Base-by-base conservation (phyloP, 2,797 vertebrate genomes). In the Champsocephalus esox region DNA sequence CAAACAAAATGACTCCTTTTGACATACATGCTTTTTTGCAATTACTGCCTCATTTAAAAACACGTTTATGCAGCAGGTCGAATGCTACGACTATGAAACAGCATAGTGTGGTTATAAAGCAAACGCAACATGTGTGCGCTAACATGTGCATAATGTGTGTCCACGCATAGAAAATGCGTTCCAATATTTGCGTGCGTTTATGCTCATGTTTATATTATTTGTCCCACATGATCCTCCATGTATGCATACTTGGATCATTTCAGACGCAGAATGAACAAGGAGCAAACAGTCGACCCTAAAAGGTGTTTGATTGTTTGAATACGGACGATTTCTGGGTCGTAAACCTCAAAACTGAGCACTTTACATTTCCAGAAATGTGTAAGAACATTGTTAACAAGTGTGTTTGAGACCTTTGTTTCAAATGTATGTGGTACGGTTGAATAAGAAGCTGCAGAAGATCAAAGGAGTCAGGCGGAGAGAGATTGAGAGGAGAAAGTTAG, bases 361-460 rank as follows among this genome's bases (percentile, higher is more conserved):
- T 19, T 64, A 65, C 41, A 16, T 41, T 48, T 70, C 28, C 21
- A 49, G 45, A 65, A 57, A 32, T 52, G 44, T 43, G 57, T 46
- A 21, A 41, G 17, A 21, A 46, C 13, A 6, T n/a, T 51, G 19
- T 43, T 12, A 60, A 32, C 58, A 72, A 75, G 57, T 71, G 28
- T 72, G 65, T 44, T 57, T 32, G 55, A 60, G 17, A 79, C 68
- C 66, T 49, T 74, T 66, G 65, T 54, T 75, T 66, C 64, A 68
- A 77, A 81, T 64, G 59, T 43, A 80, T 66, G 59, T 62, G 44
- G 44, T 63, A 44, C 73, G 80, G 72, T 79, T 83, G 73, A 84
- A 72, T 77, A 61, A 80, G 78, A 80, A 77, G 72, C 70, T 66
- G 58, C 28, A 21, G 52, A 66, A 86, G 73, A 84, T 84, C 75